These are phyloP conservation scores for Dexiosoma caninum DNA, from an alignment of 2,888 invertebrate species.

Conservation along the genomic window DNA sequence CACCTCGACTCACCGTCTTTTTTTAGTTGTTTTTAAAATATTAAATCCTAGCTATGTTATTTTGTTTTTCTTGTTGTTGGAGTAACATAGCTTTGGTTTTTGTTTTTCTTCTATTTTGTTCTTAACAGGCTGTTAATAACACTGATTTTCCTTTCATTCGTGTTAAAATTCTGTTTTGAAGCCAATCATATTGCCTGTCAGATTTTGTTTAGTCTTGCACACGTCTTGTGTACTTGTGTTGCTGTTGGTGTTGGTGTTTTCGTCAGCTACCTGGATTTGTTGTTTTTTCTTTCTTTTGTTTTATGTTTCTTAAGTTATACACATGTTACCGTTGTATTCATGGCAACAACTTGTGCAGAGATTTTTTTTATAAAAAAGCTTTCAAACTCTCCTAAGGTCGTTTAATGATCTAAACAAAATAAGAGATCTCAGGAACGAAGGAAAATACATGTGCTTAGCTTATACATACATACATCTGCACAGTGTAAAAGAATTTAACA, in stretches of 20 bases:
- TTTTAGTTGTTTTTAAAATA: constrained; percentile 40
- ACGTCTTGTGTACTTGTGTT: constrained; percentile 49
- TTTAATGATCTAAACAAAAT: constrained; percentile 53
- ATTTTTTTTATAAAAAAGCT: constrained; percentile 29
- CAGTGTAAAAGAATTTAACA: too few species aligned
- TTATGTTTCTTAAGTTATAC: constrained; percentile 37
- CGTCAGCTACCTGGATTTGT: constrained; percentile 9
- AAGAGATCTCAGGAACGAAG: not conserved
- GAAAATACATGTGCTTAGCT: too few species aligned
- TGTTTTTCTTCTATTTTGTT: not conserved
- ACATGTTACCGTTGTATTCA: constrained; percentile 61
- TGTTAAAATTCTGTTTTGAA: constrained; percentile 23
- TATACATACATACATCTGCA: too few species aligned
- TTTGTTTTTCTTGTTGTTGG: not conserved
- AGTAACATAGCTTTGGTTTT: not conserved
- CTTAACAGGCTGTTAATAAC: too few species aligned
- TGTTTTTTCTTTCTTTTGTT: constrained; percentile 25
- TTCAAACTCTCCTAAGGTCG: constrained; percentile 58
- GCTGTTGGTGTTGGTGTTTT: not conserved
- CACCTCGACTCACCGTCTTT: constrained; percentile 3
- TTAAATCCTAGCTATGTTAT: constrained; percentile 3
- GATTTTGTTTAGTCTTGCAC: constrained; percentile 47
- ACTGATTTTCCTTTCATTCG: constrained; percentile 59
- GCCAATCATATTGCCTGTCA: constrained; percentile 3
- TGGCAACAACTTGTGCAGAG: constrained; percentile 35